phyloP scores from a whole-genome alignment of 2,113 vertebrate genomes.

The Pelecanoides urinatrix region DNA sequence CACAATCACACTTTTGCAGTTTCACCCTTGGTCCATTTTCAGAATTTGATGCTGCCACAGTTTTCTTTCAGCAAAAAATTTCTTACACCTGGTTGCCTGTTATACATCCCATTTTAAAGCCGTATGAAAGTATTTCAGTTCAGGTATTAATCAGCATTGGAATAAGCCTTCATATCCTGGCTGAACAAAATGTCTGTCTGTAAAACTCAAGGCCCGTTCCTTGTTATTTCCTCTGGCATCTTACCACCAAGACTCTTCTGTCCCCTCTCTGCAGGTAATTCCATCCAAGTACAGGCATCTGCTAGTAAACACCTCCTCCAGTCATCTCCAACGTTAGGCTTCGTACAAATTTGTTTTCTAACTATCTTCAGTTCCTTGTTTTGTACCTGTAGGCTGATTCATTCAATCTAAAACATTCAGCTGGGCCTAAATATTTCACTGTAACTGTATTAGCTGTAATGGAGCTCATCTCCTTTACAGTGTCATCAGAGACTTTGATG shows the following conservation, averaged over 20 bases:
- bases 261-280: neutral
- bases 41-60: neutral
- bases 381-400: neutral
- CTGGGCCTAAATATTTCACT: neutral
- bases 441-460: neutral
- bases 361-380: neutral
- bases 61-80: neutral
- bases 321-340: neutral
- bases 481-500: neutral
- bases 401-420: neutral
- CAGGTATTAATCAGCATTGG: neutral
- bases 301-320: neutral
- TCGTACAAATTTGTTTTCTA: neutral
- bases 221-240: neutral
- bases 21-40: neutral
- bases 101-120: neutral
- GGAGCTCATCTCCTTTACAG: neutral
- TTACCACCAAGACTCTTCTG: neutral
- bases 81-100: neutral
- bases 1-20: rapidly evolving
- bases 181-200: neutral
- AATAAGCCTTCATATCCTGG: neutral
- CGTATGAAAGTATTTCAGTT: neutral
- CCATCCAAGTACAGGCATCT: neutral
- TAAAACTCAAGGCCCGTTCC: neutral